A percentile compares a stretch with the other conserved stretches of the same genome.
Evolutionary conservation across 2,113 vertebrate species (phyloP).

Genomic region (Tachysurus vachellii): DNA sequence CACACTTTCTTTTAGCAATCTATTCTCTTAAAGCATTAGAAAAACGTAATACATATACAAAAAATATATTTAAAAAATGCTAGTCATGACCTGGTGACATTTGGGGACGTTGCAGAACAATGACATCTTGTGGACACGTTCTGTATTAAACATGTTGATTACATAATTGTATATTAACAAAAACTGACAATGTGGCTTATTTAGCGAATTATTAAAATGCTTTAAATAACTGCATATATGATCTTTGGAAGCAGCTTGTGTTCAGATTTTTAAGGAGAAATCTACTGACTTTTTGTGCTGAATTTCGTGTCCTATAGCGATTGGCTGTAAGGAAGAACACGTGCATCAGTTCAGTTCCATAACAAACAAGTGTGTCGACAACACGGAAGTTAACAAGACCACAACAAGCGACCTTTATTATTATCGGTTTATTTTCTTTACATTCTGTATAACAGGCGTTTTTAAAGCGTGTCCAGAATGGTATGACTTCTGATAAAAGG

Average conservation of each 20-base stretch:
- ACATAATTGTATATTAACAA: background rate
- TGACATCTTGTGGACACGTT: conserved; percentile 28
- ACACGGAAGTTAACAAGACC: background rate
- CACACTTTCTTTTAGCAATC: background rate
- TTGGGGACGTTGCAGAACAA: background rate
- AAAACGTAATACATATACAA: background rate
- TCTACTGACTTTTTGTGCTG: conserved; percentile 3
- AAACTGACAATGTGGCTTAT: no score
- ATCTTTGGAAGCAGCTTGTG: background rate
- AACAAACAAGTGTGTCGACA: background rate
- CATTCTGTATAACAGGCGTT: background rate
- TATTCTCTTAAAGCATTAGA: background rate
- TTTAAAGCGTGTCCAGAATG: conserved; percentile 50
- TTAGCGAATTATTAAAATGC: background rate
- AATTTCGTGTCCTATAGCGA: background rate
- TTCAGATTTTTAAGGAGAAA: background rate
- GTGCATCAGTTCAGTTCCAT: background rate
- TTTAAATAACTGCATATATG: conserved; percentile 13
- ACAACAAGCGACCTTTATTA: background rate
- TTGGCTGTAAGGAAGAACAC: conserved; percentile 14
- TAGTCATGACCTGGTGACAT: background rate
- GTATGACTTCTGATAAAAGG: conserved; percentile 76
- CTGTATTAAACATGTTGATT: background rate
- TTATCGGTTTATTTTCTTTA: background rate
- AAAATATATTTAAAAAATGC: background rate